phyloP scores from a whole-genome alignment of 2,113 vertebrate species.

The Jacana jacana region DNA sequence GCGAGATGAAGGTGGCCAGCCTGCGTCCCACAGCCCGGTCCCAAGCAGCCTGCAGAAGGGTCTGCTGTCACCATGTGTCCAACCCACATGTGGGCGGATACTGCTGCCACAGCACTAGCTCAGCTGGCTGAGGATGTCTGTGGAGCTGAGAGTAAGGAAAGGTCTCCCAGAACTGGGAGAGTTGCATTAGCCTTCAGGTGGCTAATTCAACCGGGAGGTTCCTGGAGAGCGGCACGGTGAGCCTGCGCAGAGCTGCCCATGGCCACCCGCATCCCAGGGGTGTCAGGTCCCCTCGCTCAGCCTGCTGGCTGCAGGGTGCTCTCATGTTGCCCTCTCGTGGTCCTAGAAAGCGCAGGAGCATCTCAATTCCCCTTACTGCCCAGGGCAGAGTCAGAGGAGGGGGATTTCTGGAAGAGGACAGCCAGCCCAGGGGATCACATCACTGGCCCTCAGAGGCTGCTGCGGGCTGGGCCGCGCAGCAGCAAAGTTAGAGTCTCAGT shows the following conservation, averaged over 20 bases:
- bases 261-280: not conserved
- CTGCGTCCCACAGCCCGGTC: not conserved
- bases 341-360: not conserved
- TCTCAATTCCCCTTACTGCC: not conserved
- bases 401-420: not conserved
- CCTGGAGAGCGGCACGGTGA: not conserved
- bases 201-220: not conserved
- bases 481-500: not conserved
- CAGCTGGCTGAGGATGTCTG: not conserved
- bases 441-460: not conserved
- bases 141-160: not conserved
- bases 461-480: not conserved
- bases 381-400: not conserved
- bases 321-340: slow-evolving; percentile 62
- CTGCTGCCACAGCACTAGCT: accelerated
- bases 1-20: not conserved
- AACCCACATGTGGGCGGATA: accelerated
- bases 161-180: not conserved
- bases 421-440: not conserved
- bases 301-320: not conserved
- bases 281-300: not conserved
- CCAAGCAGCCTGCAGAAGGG: not conserved
- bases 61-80: not conserved
- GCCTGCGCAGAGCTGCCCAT: not conserved
- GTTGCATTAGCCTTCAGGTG: not conserved